Evolutionary conservation across 2,797 vertebrate species (phyloP), one percentile per base, ranked within the genome.

Genomic region (Carapus acus): DNA sequence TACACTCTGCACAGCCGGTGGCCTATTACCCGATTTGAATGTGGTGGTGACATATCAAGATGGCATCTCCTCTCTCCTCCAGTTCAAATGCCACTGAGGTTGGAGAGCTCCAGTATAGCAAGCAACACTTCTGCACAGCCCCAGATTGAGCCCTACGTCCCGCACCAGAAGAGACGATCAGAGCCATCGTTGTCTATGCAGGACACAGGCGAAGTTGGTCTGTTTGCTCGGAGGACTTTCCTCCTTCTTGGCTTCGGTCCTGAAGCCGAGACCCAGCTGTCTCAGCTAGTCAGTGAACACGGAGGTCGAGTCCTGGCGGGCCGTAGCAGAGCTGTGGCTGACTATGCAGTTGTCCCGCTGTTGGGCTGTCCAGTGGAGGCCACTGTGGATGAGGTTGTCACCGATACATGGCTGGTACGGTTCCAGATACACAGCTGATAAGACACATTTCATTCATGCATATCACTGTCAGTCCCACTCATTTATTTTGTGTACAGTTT

Each of bases 361-460:
- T 54, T 94, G 69, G 96, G 96, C 8, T 94, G 91, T 65, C 74
- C 90, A 0, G 92, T 97, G 65, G 90, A 93, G 64, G 83, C 85
- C 16, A 91, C 94, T 4, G 95, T 97, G 63, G 90, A 90, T 11
- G 94, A 97, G n/a, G 93, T 98, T 12, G 94, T 92, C 58, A 99
- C 96, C 16, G 94, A 97, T 27, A 93, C 91, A 0, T 99, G 96
- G 96, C 91, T 99, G 95, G 96, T 98, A 86, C 90, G 93, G 54
- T 45, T 47, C 37, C 6, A 23, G 15, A 15, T n/a, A n/a, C n/a
- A n/a, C n/a, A n/a, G n/a, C n/a, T n/a, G n/a, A n/a, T n/a, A n/a
- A n/a, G n/a, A n/a, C n/a, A n/a, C n/a, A 37, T 17, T 54, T 6
- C 21, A 33, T 17, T 15, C 31, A 33, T 33, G n/a, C n/a, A n/a